phyloP scores from a whole-genome alignment of 2,888 invertebrate species.

The Heliconius aoede region DNA sequence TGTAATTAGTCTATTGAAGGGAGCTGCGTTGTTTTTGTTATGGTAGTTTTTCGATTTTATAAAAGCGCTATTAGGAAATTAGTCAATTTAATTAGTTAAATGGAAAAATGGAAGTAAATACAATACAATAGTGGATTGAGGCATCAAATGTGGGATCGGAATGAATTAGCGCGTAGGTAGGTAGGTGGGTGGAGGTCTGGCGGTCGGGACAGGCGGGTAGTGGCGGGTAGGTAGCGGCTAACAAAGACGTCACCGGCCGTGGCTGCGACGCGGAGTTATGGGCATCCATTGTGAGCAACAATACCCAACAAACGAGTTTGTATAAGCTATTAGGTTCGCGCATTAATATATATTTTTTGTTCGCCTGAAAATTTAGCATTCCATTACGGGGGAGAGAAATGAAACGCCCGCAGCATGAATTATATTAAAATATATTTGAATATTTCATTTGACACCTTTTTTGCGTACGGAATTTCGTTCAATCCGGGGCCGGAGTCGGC shows the following conservation, averaged over 20 bases:
- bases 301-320: conserved; percentile 85
- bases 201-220: conserved; percentile 46
- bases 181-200: conserved; percentile 57
- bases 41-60: conserved; percentile 43
- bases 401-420: conserved; percentile 84
- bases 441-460: conserved; percentile 85
- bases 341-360: conserved; percentile 85
- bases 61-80: conserved; percentile 49
- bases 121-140: conserved; percentile 43
- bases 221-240: conserved; percentile 53
- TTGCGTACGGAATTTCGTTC: conserved; percentile 81
- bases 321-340: conserved; percentile 84
- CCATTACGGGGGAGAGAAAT: conserved; percentile 84
- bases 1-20: conserved; percentile 67
- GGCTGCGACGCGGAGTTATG: conserved; percentile 83
- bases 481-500: conserved; percentile 76
- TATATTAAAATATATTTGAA: conserved; percentile 85
- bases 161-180: conserved; percentile 56
- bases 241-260: conserved; percentile 84
- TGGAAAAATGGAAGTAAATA: conserved; percentile 48
- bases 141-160: conserved; percentile 46
- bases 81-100: conserved; percentile 60
- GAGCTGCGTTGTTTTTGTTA: conserved; percentile 58
- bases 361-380: conserved; percentile 84
- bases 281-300: conserved; percentile 84